Percentiles rank a stretch among this genome's conserved stretches.
Conservation (phyloP, 2,888 invertebrate species). For the Drosophila vallismaia region DNA sequence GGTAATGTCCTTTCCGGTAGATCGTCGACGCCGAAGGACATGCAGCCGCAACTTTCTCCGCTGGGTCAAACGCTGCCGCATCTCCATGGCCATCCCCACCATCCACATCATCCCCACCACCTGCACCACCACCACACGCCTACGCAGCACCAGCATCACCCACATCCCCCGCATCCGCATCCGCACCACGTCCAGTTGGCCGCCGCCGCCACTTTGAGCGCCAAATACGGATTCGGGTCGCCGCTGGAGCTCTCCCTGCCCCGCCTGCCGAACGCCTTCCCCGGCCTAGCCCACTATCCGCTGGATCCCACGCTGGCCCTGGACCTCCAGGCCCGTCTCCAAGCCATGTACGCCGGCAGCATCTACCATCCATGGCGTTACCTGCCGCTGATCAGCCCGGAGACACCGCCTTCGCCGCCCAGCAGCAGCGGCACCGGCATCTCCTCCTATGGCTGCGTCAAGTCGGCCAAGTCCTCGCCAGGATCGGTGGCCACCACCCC, state of each 20-base stretch:
- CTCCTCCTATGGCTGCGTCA: constrained; percentile 82
- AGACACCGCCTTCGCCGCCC: constrained; percentile 83
- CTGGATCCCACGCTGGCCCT: constrained; percentile 83
- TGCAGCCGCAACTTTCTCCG: constrained; percentile 59
- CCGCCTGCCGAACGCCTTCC: constrained; percentile 76
- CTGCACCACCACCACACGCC: constrained; percentile 59
- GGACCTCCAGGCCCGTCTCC: constrained; percentile 83
- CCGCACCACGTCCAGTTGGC: constrained; percentile 69
- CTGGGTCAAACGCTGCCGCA: constrained; percentile 29
- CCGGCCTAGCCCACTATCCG: constrained; percentile 81
- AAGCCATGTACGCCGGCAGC: constrained; percentile 84
- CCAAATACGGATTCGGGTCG: constrained; percentile 82
- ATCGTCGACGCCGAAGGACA: constrained; percentile 50
- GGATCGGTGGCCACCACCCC: constrained; percentile 76
- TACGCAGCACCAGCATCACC: constrained; percentile 44
- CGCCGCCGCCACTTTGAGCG: constrained; percentile 67
- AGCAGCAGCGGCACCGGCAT: constrained; percentile 81
- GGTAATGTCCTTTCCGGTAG: constrained; percentile 19
- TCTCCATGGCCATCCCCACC: constrained; percentile 36
- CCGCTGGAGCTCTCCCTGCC: constrained; percentile 82
- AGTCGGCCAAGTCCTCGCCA: constrained; percentile 83
- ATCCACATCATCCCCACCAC: constrained; percentile 59
- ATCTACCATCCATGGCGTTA: constrained; percentile 84
- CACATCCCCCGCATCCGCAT: constrained; percentile 61
- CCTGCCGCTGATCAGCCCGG: constrained; percentile 82